Evolutionary conservation across 2,888 invertebrate species (phyloP).

Genomic region (Craniophora ligustri): DNA sequence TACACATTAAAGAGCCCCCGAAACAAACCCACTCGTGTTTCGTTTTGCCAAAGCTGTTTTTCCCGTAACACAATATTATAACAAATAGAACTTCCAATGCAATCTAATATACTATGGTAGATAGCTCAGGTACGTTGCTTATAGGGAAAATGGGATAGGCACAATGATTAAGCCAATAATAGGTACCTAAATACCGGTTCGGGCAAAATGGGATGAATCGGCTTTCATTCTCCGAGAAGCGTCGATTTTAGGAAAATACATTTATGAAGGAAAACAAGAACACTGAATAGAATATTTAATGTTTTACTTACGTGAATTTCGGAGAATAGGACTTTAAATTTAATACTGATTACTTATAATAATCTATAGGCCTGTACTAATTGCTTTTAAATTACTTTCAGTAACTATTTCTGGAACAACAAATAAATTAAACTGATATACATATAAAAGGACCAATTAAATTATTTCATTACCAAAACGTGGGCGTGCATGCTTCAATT

Average conservation of each 20-base stretch:
- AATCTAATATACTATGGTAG: slow-evolving; percentile 19
- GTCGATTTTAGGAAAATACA: slow-evolving; percentile 50
- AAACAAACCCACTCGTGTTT: no score
- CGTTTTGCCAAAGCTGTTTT: no score
- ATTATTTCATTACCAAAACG: background rate
- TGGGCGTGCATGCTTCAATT: no score
- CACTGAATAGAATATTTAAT: background rate
- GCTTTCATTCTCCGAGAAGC: slow-evolving; percentile 43
- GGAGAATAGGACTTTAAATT: no score
- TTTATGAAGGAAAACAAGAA: slow-evolving; percentile 26
- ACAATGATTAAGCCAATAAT: slow-evolving; percentile 52
- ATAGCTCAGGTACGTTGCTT: slow-evolving; percentile 14
- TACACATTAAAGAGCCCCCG: no score
- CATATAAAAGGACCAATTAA: no score
- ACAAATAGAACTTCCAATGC: slow-evolving; percentile 7
- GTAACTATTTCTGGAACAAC: background rate
- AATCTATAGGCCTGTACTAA: no score
- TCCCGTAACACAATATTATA: slow-evolving; percentile 12
- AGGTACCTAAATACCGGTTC: slow-evolving; percentile 42
- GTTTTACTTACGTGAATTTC: background rate
- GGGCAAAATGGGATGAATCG: slow-evolving; percentile 53
- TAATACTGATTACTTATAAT: background rate
- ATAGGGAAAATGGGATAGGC: slow-evolving; percentile 19
- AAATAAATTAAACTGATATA: background rate
- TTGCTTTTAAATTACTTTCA: background rate